Evolutionary conservation across 2,888 invertebrate species (phyloP).

Genomic region (Rhopalosiphum nymphaeae): DNA sequence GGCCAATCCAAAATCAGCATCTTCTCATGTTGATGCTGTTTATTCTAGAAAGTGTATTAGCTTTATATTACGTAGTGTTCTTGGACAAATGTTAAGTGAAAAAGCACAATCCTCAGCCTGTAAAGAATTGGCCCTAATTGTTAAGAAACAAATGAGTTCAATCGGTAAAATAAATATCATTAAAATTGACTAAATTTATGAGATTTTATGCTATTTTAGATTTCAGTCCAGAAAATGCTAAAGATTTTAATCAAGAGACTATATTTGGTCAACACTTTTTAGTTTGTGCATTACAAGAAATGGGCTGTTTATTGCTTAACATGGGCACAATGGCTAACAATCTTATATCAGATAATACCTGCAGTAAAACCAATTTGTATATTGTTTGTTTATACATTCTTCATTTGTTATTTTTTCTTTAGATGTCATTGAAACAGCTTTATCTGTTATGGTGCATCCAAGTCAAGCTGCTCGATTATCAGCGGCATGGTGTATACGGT

Average conservation of each 20-base stretch:
- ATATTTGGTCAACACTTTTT: conserved; percentile 90
- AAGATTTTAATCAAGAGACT: conserved; percentile 91
- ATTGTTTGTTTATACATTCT: conserved; percentile 36
- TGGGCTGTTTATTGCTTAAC: conserved; percentile 89
- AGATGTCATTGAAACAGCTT: conserved; percentile 83
- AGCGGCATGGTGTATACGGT: conserved; percentile 94
- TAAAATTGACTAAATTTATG: conserved; percentile 20
- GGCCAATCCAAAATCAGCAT: conserved; percentile 94
- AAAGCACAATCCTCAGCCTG: conserved; percentile 96
- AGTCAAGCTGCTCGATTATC: conserved; percentile 93
- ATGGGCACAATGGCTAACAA: conserved; percentile 96
- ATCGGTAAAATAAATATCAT: conserved; percentile 73
- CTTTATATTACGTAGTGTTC: conserved; percentile 90
- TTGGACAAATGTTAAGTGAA: conserved; percentile 95
- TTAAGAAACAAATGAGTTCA: conserved; percentile 94
- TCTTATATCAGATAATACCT: conserved; percentile 87
- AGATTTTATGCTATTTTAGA: conserved; percentile 72
- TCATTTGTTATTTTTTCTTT: conserved; percentile 67
- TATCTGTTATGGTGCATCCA: conserved; percentile 91
- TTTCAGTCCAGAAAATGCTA: conserved; percentile 92
- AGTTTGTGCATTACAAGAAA: conserved; percentile 94
- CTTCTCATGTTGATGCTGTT: conserved; percentile 97
- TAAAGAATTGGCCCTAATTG: conserved; percentile 91
- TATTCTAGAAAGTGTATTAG: conserved; percentile 97
- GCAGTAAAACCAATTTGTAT: conserved; percentile 74